Conservation (phyloP, 2,113 vertebrate species). For the Glaucidium brasilianum region DNA sequence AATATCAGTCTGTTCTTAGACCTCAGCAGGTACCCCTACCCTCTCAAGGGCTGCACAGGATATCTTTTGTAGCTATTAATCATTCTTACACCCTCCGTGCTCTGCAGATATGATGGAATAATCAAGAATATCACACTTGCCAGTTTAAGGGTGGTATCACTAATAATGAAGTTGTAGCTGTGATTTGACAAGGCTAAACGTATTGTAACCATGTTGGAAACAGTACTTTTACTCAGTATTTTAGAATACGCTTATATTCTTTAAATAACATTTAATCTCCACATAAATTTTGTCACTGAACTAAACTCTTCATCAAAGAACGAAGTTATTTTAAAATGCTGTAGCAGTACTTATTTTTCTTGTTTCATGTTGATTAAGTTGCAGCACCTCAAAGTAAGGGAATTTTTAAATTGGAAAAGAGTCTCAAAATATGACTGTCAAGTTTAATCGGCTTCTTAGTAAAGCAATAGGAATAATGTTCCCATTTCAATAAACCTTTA, state of each 20-base stretch:
- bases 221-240: neutral
- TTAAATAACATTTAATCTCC: neutral
- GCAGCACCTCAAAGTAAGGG: neutral
- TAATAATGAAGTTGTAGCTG: neutral
- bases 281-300: neutral
- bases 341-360: fast-evolving
- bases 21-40: neutral
- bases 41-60: neutral
- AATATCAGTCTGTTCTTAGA: neutral
- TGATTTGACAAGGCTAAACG: neutral
- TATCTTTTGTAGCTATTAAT: neutral
- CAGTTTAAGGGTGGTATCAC: neutral
- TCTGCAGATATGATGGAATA: neutral
- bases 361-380: neutral
- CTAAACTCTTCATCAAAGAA: neutral
- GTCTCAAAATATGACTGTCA: neutral
- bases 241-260: neutral
- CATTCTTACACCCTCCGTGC: neutral
- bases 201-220: neutral
- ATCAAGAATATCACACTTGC: neutral
- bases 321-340: neutral
- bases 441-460: neutral
- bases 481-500: neutral
- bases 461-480: neutral
- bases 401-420: neutral